Conservation (phyloP, 2,888 invertebrate species). For the Stenurella melanura region DNA sequence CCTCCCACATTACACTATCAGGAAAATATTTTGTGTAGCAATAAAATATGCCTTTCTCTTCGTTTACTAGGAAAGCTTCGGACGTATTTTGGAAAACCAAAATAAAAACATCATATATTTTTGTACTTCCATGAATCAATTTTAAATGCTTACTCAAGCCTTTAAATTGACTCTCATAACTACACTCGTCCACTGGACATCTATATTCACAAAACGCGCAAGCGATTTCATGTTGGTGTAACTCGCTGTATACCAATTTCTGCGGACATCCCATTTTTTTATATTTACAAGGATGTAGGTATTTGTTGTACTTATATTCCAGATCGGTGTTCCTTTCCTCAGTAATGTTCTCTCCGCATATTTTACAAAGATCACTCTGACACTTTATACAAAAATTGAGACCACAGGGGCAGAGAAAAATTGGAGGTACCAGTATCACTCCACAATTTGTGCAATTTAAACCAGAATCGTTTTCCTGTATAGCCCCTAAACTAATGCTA, state of each 20-base stretch:
- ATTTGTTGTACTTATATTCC: slow-evolving; percentile 60
- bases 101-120: slow-evolving; percentile 57
- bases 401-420: slow-evolving; percentile 60
- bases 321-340: slow-evolving; percentile 57
- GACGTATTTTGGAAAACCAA: slow-evolving; percentile 62
- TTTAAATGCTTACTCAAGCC: slow-evolving; percentile 61
- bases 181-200: slow-evolving; percentile 61
- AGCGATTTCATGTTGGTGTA: slow-evolving; percentile 58
- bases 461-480: slow-evolving; percentile 55
- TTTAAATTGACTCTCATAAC: slow-evolving; percentile 55
- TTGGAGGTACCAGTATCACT: slow-evolving; percentile 59
- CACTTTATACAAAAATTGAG: slow-evolving; percentile 63
- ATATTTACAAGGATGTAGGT: slow-evolving; percentile 60
- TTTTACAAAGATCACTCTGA: slow-evolving; percentile 53
- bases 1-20: slow-evolving; percentile 59
- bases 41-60: slow-evolving; percentile 62
- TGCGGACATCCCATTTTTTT: slow-evolving; percentile 61
- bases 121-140: slow-evolving; percentile 62
- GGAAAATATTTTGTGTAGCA: slow-evolving; percentile 49
- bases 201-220: slow-evolving; percentile 63
- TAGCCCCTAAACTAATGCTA: slow-evolving; percentile 55
- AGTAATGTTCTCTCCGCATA: slow-evolving; percentile 59
- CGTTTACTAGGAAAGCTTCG: slow-evolving; percentile 60
- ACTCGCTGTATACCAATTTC: slow-evolving; percentile 57
- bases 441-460: slow-evolving; percentile 59